A percentile compares a stretch with the other conserved stretches of the same genome.
phyloP scores from a whole-genome alignment of 2,888 invertebrate species.

The Macrophya annulata region DNA sequence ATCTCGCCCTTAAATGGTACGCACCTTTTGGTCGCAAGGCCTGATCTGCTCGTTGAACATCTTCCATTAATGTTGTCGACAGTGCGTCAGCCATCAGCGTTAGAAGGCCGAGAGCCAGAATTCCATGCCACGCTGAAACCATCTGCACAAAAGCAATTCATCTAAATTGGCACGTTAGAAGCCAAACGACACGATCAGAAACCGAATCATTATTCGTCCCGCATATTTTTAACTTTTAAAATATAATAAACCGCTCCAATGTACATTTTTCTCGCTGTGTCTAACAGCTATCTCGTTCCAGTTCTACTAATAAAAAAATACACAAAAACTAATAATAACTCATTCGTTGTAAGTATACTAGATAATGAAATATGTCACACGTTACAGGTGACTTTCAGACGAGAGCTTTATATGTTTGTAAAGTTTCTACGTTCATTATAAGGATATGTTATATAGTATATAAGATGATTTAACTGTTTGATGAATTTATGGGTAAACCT shows the following conservation, averaged over 20 bases:
- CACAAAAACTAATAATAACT: slow-evolving; percentile 2
- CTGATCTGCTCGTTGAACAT: slow-evolving; percentile 73
- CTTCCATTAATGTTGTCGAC: slow-evolving; percentile 71
- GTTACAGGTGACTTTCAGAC: neutral
- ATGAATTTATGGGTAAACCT: neutral
- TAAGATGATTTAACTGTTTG: neutral
- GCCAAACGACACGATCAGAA: neutral
- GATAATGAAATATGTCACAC: neutral
- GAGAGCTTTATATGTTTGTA: neutral
- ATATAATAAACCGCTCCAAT: neutral
- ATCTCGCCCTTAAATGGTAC: neutral
- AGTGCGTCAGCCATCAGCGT: slow-evolving; percentile 68
- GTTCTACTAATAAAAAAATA: neutral
- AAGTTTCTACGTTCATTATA: neutral
- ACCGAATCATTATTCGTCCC: neutral
- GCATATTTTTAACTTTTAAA: neutral
- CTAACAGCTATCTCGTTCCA: too few relatives aligned
- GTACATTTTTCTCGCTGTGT: neutral
- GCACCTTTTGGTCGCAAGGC: slow-evolving; percentile 74
- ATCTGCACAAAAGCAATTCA: slow-evolving; percentile 65
- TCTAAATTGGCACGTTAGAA: neutral
- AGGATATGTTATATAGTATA: neutral
- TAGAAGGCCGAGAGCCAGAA: slow-evolving; percentile 67
- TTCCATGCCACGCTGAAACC: slow-evolving; percentile 66
- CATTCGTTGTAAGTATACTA: neutral